A percentile compares a stretch with the other conserved stretches of the same genome.
These are phyloP conservation scores for Sacculina carcini DNA, from an alignment of 2,888 invertebrate species.

Conservation along the genomic window DNA sequence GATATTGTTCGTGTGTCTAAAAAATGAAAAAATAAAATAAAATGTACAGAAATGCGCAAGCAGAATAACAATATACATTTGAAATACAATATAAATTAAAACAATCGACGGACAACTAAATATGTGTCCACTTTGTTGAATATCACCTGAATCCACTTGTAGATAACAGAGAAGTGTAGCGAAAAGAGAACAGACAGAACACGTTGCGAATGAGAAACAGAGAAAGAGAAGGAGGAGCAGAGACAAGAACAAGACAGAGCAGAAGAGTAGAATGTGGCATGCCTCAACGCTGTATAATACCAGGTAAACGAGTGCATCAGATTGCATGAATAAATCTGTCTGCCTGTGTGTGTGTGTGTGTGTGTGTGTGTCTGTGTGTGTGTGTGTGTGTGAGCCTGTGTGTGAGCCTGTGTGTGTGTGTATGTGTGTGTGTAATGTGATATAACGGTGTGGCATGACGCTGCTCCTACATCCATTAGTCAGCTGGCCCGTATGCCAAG, in stretches of 20 bases:
- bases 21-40: too few species aligned
- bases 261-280: neutral
- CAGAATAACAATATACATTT: too few species aligned
- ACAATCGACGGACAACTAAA: too few species aligned
- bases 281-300: neutral
- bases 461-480: too few species aligned
- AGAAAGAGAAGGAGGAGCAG: neutral
- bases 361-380: neutral
- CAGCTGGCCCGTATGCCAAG: too few species aligned
- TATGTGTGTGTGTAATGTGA: too few species aligned
- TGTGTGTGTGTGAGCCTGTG: constrained; percentile 3
- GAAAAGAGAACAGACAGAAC: neutral
- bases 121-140: too few species aligned
- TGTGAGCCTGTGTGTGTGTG: constrained; percentile 5
- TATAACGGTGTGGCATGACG: neutral
- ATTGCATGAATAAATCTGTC: neutral
- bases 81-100: too few species aligned
- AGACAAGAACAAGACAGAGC: neutral
- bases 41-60: too few species aligned
- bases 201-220: neutral
- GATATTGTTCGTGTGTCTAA: too few species aligned
- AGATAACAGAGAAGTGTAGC: neutral
- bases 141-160: too few species aligned
- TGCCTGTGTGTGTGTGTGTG: neutral
- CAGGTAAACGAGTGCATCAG: neutral